These are phyloP conservation scores for Dynastes hyllus DNA, from an alignment of 2,888 invertebrate species.

Conservation along the genomic window DNA sequence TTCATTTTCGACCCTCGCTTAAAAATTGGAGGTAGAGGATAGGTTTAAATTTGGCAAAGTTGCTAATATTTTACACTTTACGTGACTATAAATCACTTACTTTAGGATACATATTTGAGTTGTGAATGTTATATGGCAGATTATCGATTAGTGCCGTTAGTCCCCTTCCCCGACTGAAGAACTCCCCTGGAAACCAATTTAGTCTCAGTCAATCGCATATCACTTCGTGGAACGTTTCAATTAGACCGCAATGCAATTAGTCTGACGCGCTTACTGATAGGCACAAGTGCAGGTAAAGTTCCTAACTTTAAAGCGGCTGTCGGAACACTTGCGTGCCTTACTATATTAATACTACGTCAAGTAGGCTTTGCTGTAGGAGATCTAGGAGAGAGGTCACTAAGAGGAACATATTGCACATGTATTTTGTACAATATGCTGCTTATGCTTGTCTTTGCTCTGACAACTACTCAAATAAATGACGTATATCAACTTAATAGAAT, in stretches of 20 bases:
- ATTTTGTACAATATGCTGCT: too few species aligned
- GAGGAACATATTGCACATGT: too few species aligned
- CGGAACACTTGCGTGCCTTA: not conserved
- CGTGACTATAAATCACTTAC: too few species aligned
- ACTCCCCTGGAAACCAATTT: too few species aligned
- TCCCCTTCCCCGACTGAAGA: constrained; percentile 1
- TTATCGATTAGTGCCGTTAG: not conserved
- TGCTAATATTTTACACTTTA: too few species aligned
- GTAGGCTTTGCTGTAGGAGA: not conserved
- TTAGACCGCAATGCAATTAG: constrained; percentile 43
- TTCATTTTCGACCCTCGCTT: too few species aligned
- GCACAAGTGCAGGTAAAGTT: constrained; percentile 38
- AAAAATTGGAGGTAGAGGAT: too few species aligned
- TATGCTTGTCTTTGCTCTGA: too few species aligned
- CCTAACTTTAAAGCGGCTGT: constrained; percentile 3
- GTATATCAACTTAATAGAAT: too few species aligned
- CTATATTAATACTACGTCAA: constrained; percentile 11
- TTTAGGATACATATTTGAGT: too few species aligned
- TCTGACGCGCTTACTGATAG: constrained; percentile 6
- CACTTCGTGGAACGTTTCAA: constrained; percentile 21
- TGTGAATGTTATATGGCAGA: not conserved
- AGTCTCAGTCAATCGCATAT: constrained; percentile 31
- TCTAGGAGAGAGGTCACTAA: not conserved
- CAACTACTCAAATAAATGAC: too few species aligned
- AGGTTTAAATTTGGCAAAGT: too few species aligned